Percentiles rank a stretch among this genome's conserved stretches.
Evolutionary conservation across 2,113 vertebrate genomes (phyloP).

Genomic region (Cariama cristata): DNA sequence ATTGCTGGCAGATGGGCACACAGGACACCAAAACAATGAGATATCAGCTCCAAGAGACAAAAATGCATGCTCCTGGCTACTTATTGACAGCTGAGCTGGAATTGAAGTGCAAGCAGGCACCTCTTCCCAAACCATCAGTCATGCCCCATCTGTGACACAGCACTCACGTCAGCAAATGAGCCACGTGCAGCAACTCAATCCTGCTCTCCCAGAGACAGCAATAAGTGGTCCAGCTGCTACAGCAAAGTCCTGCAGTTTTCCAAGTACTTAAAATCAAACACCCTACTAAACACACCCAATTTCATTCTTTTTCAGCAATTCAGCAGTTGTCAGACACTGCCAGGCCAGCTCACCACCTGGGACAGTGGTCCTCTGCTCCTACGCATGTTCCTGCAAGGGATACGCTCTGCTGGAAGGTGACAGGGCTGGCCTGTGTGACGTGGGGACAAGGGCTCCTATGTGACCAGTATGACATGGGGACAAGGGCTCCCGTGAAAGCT

Average conservation of each 20-base stretch:
- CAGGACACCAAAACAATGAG: not conserved
- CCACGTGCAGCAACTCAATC: not conserved
- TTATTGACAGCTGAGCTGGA: not conserved
- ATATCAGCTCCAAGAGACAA: not conserved
- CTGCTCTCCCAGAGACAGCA: accelerated
- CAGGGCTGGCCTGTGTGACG: accelerated
- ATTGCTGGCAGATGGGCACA: accelerated
- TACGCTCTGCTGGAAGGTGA: not conserved
- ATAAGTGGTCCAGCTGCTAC: not conserved
- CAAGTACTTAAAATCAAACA: not conserved
- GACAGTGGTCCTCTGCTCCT: accelerated
- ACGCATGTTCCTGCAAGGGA: not conserved
- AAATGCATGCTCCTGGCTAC: not conserved
- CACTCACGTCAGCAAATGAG: accelerated
- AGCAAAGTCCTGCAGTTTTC: not conserved
- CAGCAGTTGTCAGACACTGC: not conserved
- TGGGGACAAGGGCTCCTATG: not conserved
- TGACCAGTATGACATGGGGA: accelerated
- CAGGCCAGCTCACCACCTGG: not conserved
- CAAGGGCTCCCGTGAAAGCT: not conserved
- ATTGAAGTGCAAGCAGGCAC: not conserved
- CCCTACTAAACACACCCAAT: not conserved
- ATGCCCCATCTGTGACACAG: not conserved
- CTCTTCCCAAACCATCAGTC: not conserved
- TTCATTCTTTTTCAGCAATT: not conserved